A percentile compares a stretch with the other conserved stretches of the same genome.
Conservation (phyloP, 1,140 invertebrate species). For the Tetranychus cinnabarinus region DNA sequence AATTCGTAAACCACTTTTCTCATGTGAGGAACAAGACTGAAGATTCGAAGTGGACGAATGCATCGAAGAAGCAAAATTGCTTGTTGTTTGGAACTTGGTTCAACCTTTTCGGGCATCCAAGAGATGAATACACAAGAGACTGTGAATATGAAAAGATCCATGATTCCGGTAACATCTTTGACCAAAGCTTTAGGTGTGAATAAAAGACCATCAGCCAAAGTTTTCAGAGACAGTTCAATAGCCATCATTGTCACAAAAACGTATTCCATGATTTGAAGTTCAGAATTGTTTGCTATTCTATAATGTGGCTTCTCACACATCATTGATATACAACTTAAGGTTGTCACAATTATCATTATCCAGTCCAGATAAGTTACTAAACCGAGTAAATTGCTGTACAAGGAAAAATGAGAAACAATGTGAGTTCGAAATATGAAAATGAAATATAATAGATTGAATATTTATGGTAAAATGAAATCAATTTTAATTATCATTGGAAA, state of each 20-base stretch:
- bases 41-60: conserved; percentile 81
- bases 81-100: conserved; percentile 73
- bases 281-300: conserved; percentile 28
- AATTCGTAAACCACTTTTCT: conserved; percentile 95
- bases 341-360: conserved; percentile 97
- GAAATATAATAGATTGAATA: not conserved
- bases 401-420: conserved; percentile 17
- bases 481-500: not conserved
- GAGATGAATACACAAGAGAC: conserved; percentile 78
- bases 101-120: conserved; percentile 63
- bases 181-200: conserved; percentile 98
- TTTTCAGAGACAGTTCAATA: conserved; percentile 79
- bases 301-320: conserved; percentile 87
- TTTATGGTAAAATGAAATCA: not conserved
- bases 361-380: conserved; percentile 96
- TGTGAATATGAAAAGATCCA: conserved; percentile 89
- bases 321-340: conserved; percentile 91
- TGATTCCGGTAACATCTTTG: conserved; percentile 80
- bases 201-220: conserved; percentile 86
- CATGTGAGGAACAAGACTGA: conserved; percentile 96
- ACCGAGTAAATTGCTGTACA: conserved; percentile 71
- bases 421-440: not conserved
- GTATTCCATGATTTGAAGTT: conserved; percentile 73
- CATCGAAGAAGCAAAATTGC: conserved; percentile 88
- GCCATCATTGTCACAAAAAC: conserved; percentile 96